These are phyloP conservation scores for Brotula barbata DNA, from an alignment of 2,797 vertebrate species.

Conservation along the genomic window DNA sequence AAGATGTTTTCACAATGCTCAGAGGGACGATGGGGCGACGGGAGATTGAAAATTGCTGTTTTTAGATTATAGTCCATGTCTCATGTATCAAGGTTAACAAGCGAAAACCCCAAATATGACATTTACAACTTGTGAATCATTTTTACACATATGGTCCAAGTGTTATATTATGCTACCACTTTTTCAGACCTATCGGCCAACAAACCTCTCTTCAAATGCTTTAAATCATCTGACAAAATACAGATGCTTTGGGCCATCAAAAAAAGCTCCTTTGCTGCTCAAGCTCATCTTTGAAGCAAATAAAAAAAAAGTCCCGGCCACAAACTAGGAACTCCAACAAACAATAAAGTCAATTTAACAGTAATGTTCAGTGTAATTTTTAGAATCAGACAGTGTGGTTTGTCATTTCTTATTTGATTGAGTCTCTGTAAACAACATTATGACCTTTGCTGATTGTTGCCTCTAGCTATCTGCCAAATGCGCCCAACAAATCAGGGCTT, in stretches of 20 bases:
- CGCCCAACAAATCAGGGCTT: constrained; percentile 72
- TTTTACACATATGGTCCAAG: constrained; percentile 14
- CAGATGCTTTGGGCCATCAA: constrained; percentile 49
- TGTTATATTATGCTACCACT: not conserved
- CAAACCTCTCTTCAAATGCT: constrained; percentile 14
- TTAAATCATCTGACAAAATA: constrained; percentile 40
- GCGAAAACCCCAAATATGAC: constrained; percentile 25
- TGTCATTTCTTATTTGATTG: constrained; percentile 81
- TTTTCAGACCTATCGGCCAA: constrained; percentile 2
- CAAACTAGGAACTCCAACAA: constrained; percentile 69
- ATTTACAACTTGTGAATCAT: constrained; percentile 33
- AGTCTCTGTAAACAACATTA: constrained; percentile 74
- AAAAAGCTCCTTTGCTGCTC: constrained; percentile 30
- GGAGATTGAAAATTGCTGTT: constrained; percentile 34
- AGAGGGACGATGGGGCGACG: constrained; percentile 40
- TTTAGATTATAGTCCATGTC: constrained; percentile 29
- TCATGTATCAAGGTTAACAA: constrained; percentile 53
- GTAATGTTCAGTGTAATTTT: constrained; percentile 74
- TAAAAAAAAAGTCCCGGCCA: constrained; percentile 47
- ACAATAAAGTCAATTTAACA: constrained; percentile 75
- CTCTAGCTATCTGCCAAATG: constrained; percentile 75
- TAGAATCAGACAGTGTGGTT: constrained; percentile 76
- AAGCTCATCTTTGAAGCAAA: constrained; percentile 27
- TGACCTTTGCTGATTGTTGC: constrained; percentile 74
- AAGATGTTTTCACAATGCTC: constrained; percentile 70